Percentiles rank a stretch among this genome's conserved stretches.
Evolutionary conservation across 2,113 vertebrate genomes (phyloP).

Genomic region (Halcyon malimbica): DNA sequence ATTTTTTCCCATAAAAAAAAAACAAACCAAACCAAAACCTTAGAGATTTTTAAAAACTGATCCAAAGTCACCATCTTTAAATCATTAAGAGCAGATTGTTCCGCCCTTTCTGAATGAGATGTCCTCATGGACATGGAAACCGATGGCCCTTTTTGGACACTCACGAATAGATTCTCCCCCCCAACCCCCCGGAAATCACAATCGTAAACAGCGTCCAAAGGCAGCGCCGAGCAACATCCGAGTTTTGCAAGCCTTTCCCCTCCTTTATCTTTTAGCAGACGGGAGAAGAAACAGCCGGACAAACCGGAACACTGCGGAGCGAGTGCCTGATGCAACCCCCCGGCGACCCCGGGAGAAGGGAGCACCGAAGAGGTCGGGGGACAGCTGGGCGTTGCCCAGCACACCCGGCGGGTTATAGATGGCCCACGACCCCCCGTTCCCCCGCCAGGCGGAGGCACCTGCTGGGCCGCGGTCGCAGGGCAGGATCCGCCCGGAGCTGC

Average conservation of each 20-base stretch:
- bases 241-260: background rate
- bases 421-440: background rate
- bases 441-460: background rate
- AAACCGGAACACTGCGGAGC: background rate
- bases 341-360: background rate
- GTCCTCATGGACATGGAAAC: background rate
- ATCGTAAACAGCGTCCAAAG: background rate
- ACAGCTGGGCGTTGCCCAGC: background rate
- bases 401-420: accelerated
- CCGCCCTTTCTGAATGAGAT: background rate
- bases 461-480: background rate
- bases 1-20: background rate
- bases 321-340: no score
- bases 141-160: background rate
- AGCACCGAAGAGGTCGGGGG: background rate
- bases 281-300: background rate
- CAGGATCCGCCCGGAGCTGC: background rate
- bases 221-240: background rate
- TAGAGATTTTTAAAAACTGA: background rate
- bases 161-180: background rate
- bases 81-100: background rate
- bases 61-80: slow-evolving; percentile 24
- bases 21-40: background rate
- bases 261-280: background rate
- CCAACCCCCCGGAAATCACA: background rate